Conservation (phyloP, 1,140 invertebrate genomes). For the Limonius californicus region DNA sequence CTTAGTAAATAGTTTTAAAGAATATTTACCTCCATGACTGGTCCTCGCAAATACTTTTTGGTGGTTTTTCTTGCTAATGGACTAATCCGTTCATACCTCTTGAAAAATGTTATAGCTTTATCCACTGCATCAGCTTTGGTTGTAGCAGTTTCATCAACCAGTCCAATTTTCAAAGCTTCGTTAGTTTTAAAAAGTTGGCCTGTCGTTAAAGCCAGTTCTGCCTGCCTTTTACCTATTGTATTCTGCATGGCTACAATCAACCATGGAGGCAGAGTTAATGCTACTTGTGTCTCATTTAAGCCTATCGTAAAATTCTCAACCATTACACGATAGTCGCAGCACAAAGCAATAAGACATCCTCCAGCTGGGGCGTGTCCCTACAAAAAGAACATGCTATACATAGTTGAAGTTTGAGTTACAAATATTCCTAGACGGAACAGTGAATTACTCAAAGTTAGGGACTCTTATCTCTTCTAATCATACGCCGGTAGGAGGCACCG, state of each 20-base stretch:
- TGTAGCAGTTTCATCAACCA: slow-evolving; percentile 73
- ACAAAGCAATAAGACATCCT: slow-evolving; percentile 73
- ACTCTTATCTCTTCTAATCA: too few relatives aligned
- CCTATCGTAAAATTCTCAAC: slow-evolving; percentile 75
- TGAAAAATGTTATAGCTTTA: slow-evolving; percentile 48
- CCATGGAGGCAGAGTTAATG: slow-evolving; percentile 73
- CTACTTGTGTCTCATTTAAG: slow-evolving; percentile 71
- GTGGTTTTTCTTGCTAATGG: too few relatives aligned
- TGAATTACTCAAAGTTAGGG: too few relatives aligned
- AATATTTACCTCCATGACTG: too few relatives aligned
- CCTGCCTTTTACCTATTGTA: slow-evolving; percentile 57
- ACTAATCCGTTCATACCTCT: too few relatives aligned
- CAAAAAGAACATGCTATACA: too few relatives aligned
- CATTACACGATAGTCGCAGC: slow-evolving; percentile 83
- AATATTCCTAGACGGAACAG: too few relatives aligned
- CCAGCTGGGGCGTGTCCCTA: slow-evolving; percentile 80
- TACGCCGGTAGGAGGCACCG: too few relatives aligned
- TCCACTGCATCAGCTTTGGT: slow-evolving; percentile 64
- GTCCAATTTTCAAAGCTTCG: slow-evolving; percentile 69
- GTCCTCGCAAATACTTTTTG: too few relatives aligned
- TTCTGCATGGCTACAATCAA: slow-evolving; percentile 60
- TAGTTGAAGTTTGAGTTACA: too few relatives aligned
- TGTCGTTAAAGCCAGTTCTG: slow-evolving; percentile 69
- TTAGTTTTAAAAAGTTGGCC: slow-evolving; percentile 70
- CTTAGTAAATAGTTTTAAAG: too few relatives aligned